phyloP scores from a whole-genome alignment of 2,113 vertebrate genomes.

The Macquaria ambigua region DNA sequence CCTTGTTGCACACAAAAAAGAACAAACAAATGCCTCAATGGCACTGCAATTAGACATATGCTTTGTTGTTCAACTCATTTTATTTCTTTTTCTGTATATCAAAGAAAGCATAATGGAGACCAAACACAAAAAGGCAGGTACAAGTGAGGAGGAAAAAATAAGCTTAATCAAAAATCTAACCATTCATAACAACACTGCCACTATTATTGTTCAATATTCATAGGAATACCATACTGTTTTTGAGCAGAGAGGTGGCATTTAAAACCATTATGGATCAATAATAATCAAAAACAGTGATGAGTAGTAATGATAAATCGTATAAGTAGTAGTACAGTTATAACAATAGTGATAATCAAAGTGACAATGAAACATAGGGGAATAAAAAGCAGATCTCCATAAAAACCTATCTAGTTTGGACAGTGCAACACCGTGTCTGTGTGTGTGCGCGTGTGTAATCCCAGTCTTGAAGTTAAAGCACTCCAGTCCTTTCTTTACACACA shows the following conservation, averaged over 20 bases:
- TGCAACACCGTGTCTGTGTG: conserved; percentile 81
- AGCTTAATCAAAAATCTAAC: conserved; percentile 86
- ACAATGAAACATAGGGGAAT: conserved; percentile 84
- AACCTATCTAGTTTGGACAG: conserved; percentile 85
- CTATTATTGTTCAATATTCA: conserved; percentile 86
- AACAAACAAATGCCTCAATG: background rate
- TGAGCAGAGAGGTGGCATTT: conserved; percentile 81
- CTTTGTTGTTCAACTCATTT: conserved; percentile 79
- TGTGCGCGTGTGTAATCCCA: conserved; percentile 73
- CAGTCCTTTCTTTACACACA: conserved; percentile 80
- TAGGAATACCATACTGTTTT: conserved; percentile 81
- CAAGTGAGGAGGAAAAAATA: conserved; percentile 81
- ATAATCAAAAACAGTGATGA: conserved; percentile 86
- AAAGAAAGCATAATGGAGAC: conserved; percentile 87
- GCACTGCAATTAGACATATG: conserved; percentile 6
- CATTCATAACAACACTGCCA: conserved; percentile 86
- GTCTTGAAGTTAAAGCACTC: conserved; percentile 77
- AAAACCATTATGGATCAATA: conserved; percentile 85
- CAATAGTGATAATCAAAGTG: conserved; percentile 87
- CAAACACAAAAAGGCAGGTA: conserved; percentile 87
- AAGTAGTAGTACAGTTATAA: conserved; percentile 88
- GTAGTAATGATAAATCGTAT: conserved; percentile 85
- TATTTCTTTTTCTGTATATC: conserved; percentile 88
- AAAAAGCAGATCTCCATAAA: conserved; percentile 86
- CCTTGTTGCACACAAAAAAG: background rate